phyloP scores from a whole-genome alignment of 1,140 invertebrate species.

The Nephotettix cincticeps region DNA sequence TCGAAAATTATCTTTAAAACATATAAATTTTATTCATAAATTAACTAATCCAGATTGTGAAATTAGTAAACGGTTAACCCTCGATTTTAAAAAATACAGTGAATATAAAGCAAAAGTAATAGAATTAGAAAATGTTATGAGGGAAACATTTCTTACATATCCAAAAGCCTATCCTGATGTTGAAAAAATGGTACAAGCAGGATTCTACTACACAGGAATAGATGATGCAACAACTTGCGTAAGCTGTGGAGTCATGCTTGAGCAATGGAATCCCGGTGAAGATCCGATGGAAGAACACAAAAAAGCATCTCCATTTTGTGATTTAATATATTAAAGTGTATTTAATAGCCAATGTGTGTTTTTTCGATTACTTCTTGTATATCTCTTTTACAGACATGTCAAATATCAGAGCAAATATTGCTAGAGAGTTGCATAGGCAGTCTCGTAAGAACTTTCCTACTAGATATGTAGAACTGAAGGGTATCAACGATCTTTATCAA shows the following conservation, averaged over 20 bases:
- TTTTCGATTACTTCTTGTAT: too few species aligned
- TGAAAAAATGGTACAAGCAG: conserved; percentile 17
- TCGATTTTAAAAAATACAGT: background rate
- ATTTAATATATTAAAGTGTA: too few species aligned
- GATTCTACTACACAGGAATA: conserved; percentile 20
- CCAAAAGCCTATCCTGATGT: conserved; percentile 10
- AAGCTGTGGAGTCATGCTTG: background rate
- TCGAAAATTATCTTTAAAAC: background rate
- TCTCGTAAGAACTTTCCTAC: conserved; percentile 33
- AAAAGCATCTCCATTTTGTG: conserved; percentile 17
- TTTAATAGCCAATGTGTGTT: too few species aligned
- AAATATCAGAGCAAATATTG: conserved; percentile 12
- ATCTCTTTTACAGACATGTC: too few species aligned
- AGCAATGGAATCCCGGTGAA: background rate
- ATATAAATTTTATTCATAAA: background rate
- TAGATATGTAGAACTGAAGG: conserved; percentile 28
- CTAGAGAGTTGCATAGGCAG: conserved; percentile 34
- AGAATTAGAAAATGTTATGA: background rate
- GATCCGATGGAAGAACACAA: background rate
- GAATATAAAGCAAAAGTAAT: background rate
- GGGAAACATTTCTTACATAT: background rate
- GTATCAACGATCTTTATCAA: conserved; percentile 33
- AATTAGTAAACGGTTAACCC: background rate
- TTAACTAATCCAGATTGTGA: background rate
- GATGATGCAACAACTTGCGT: conserved; percentile 13